A percentile compares a stretch with the other conserved stretches of the same genome.
Evolutionary conservation across 2,797 vertebrate species (phyloP).

Genomic region (Pygocentrus nattereri): DNA sequence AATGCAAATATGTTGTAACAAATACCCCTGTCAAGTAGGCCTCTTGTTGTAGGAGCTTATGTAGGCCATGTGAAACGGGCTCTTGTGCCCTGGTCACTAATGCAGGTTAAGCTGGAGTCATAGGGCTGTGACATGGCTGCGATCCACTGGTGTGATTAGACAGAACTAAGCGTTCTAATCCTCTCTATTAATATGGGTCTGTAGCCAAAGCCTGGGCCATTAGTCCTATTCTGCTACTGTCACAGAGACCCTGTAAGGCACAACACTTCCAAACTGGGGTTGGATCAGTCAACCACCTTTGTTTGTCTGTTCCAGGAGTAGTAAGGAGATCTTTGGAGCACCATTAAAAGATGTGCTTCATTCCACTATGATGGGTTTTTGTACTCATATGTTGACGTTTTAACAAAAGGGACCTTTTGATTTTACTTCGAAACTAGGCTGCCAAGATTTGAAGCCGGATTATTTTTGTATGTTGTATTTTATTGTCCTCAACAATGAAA

Average conservation of each 20-base stretch:
- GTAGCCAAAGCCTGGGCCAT: constrained; percentile 52
- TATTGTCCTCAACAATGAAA: not conserved
- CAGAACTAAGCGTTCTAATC: too few species aligned
- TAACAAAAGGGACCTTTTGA: not conserved
- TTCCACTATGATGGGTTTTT: not conserved
- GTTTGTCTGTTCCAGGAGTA: not conserved
- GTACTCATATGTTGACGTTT: not conserved
- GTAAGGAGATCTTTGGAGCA: not conserved
- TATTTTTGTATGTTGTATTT: not conserved
- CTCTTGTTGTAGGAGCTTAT: constrained; percentile 31
- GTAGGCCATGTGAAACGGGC: constrained; percentile 32
- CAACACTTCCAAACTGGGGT: not conserved
- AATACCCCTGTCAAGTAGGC: constrained; percentile 18
- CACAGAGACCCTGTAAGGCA: constrained; percentile 10
- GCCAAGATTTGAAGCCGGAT: constrained; percentile 8
- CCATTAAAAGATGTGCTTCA: not conserved
- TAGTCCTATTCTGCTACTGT: constrained; percentile 50
- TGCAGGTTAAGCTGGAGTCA: constrained; percentile 55
- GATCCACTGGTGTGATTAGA: constrained; percentile 63
- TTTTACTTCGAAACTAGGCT: constrained; percentile 1
- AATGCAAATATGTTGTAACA: not conserved
- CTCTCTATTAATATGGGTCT: constrained; percentile 61
- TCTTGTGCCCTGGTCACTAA: constrained; percentile 44
- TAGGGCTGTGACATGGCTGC: constrained; percentile 59
- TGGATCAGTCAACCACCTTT: not conserved